Conservation (phyloP, 1,140 invertebrate species). For the Hestina assimilis region DNA sequence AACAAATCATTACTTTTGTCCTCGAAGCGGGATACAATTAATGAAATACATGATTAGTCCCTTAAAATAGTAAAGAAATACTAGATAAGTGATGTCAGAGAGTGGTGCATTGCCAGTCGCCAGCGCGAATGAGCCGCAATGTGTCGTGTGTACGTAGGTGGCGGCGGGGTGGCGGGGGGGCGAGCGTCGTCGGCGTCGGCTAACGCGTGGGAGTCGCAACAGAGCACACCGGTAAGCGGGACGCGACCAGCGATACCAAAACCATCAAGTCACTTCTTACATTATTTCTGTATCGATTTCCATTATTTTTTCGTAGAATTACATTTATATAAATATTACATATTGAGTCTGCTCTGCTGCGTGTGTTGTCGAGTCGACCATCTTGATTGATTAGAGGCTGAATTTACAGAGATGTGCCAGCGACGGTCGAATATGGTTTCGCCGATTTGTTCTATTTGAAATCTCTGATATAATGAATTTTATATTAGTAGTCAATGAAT, state of each 20-base stretch:
- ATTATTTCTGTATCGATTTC: slow-evolving; percentile 66
- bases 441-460: too few species aligned
- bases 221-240: slow-evolving; percentile 75
- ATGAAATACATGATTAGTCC: too few species aligned
- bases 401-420: slow-evolving; percentile 67
- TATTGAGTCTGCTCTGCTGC: slow-evolving; percentile 74
- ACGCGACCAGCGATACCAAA: slow-evolving; percentile 54
- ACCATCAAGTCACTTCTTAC: slow-evolving; percentile 58
- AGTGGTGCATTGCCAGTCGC: slow-evolving; percentile 38
- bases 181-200: slow-evolving; percentile 54
- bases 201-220: slow-evolving; percentile 70
- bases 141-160: slow-evolving; percentile 73
- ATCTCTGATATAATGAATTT: too few species aligned
- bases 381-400: slow-evolving; percentile 65
- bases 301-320: slow-evolving; percentile 70
- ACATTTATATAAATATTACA: slow-evolving; percentile 58
- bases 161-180: slow-evolving; percentile 66
- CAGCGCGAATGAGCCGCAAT: slow-evolving; percentile 43
- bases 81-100: slow-evolving; percentile 3
- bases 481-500: too few species aligned
- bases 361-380: slow-evolving; percentile 71
- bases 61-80: too few species aligned
- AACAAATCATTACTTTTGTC: too few species aligned
- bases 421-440: too few species aligned
- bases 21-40: too few species aligned